These are phyloP conservation scores for Takifugu ocellatus DNA, from an alignment of 2,797 vertebrate species.

Conservation along the genomic window DNA sequence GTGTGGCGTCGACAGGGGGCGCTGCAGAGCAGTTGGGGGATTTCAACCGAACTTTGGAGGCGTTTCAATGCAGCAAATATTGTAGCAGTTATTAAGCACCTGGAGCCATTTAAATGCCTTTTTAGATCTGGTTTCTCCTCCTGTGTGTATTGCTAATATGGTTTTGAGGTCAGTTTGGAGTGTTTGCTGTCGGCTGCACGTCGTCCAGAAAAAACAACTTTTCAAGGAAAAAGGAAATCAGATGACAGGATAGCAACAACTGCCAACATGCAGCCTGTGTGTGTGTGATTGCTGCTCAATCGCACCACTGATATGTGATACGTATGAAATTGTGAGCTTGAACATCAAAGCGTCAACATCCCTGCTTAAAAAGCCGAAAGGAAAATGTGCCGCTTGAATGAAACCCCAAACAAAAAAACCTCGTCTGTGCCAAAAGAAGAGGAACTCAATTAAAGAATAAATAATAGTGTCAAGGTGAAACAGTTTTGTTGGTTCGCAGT, in stretches of 20 bases:
- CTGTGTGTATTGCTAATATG: slow-evolving; percentile 12
- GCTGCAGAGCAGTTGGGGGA: slow-evolving; percentile 32
- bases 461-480: slow-evolving; percentile 68
- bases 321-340: background rate
- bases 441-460: slow-evolving; percentile 60
- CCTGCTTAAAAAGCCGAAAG: slow-evolving; percentile 46
- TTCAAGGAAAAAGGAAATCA: slow-evolving; percentile 23
- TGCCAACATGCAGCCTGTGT: slow-evolving; percentile 32
- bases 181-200: slow-evolving; percentile 33
- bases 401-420: slow-evolving; percentile 56
- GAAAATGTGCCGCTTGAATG: slow-evolving; percentile 18
- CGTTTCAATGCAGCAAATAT: slow-evolving; percentile 15
- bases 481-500: slow-evolving; percentile 69
- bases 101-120: slow-evolving; percentile 27
- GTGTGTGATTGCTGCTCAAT: background rate
- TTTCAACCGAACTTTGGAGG: slow-evolving; percentile 3
- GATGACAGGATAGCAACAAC: slow-evolving; percentile 26
- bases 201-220: slow-evolving; percentile 9
- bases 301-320: background rate
- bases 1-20: slow-evolving; percentile 48
- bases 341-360: slow-evolving; percentile 20
- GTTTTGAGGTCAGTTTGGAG: slow-evolving; percentile 54
- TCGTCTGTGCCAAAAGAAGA: slow-evolving; percentile 49
- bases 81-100: slow-evolving; percentile 39
- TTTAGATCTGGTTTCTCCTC: slow-evolving; percentile 29